A percentile compares a stretch with the other conserved stretches of the same genome.
Conservation (phyloP, 2,888 invertebrate species). For the Petrolisthes cinctipes region DNA sequence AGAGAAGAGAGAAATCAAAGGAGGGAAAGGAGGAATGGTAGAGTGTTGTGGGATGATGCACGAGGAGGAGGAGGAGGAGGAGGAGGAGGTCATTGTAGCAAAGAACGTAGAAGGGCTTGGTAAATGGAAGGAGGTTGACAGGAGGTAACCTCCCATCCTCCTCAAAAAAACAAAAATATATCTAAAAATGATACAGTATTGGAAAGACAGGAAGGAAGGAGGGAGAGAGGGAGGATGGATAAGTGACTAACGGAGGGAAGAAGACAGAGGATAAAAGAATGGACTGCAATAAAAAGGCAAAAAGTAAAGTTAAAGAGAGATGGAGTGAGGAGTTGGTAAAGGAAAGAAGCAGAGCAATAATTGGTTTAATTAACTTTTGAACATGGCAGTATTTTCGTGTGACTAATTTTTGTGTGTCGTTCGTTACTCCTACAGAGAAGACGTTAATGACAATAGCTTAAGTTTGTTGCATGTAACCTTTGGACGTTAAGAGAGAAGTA, state of each 20-base stretch:
- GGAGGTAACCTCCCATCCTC: too few species aligned
- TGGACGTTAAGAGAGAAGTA: too few species aligned
- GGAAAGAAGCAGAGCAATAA: background rate
- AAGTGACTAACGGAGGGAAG: background rate
- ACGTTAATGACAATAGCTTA: too few species aligned
- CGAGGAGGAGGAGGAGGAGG: too few species aligned
- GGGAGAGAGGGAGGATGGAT: background rate
- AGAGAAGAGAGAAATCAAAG: background rate
- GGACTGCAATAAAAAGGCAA: background rate
- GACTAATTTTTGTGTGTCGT: too few species aligned
- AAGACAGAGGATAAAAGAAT: background rate
- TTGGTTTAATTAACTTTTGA: background rate
- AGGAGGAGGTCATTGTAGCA: too few species aligned
- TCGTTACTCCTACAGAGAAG: too few species aligned
- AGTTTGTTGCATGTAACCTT: too few species aligned
- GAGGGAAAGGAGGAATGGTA: background rate
- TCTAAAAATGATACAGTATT: background rate
- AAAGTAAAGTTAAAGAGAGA: background rate
- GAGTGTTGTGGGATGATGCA: background rate
- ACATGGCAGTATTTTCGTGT: too few species aligned
- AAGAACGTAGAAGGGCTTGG: too few species aligned
- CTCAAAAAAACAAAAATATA: background rate
- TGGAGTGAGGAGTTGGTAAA: background rate
- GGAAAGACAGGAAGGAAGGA: background rate
- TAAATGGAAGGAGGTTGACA: too few species aligned